Conservation (phyloP, 1,140 invertebrate genomes). For the Ostrea denselamellosa region DNA sequence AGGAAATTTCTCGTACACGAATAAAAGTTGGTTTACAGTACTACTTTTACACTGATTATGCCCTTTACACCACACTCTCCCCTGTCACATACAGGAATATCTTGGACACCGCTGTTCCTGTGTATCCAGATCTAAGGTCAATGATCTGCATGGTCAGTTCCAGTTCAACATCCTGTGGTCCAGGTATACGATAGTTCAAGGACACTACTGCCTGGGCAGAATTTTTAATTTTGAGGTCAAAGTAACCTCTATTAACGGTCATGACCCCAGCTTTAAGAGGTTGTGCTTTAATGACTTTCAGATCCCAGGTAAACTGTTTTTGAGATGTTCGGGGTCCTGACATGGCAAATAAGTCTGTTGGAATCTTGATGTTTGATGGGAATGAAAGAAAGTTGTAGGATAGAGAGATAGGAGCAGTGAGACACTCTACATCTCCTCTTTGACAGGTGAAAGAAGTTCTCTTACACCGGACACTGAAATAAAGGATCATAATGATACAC, state of each 20-base stretch:
- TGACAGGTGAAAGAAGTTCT: constrained; percentile 85
- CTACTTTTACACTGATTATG: no score
- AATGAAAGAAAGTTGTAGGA: constrained; percentile 96
- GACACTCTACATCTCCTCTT: constrained; percentile 85
- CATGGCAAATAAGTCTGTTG: constrained; percentile 91
- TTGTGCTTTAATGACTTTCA: constrained; percentile 82
- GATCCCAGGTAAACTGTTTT: constrained; percentile 86
- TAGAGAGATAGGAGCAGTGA: constrained; percentile 88
- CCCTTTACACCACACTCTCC: neutral
- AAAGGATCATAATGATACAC: constrained; percentile 15
- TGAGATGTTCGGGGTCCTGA: constrained; percentile 85
- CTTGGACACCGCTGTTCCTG: constrained; percentile 90
- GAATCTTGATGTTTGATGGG: constrained; percentile 89
- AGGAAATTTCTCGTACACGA: no score
- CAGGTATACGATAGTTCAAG: constrained; percentile 85
- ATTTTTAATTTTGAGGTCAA: constrained; percentile 64
- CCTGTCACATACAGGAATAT: constrained; percentile 89
- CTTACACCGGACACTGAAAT: constrained; percentile 84
- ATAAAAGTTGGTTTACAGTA: no score
- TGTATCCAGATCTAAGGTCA: constrained; percentile 74
- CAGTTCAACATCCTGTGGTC: constrained; percentile 93
- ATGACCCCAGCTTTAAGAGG: constrained; percentile 62
- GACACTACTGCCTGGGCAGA: constrained; percentile 86
- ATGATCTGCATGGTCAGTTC: constrained; percentile 90
- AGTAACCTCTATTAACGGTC: constrained; percentile 64